These are phyloP conservation scores for Trichopria drosophilae DNA, from an alignment of 2,888 invertebrate genomes.

Conservation along the genomic window DNA sequence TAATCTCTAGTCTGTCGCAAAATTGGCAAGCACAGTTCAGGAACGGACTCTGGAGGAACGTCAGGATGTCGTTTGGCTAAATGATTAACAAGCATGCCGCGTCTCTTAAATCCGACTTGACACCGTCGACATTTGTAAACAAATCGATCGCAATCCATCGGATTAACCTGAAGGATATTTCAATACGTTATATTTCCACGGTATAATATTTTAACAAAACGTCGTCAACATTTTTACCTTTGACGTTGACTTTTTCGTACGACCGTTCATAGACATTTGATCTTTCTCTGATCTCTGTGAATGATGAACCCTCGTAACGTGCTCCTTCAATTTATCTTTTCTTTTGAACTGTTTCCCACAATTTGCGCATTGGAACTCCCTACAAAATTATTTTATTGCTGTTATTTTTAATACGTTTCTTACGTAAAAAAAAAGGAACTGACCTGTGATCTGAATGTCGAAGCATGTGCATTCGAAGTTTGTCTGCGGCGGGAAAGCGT, in stretches of 20 bases:
- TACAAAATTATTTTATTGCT: constrained; percentile 46
- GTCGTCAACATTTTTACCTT: too few relatives aligned
- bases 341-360: constrained; percentile 79
- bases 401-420: constrained; percentile 1
- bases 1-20: constrained; percentile 76
- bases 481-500: constrained; percentile 72
- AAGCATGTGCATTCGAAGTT: constrained; percentile 72
- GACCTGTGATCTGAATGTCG: constrained; percentile 59
- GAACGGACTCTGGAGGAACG: constrained; percentile 67
- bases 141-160: constrained; percentile 72
- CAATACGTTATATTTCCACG: background rate
- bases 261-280: constrained; percentile 44
- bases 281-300: constrained; percentile 54
- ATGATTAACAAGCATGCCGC: constrained; percentile 86
- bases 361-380: constrained; percentile 74
- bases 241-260: constrained; percentile 63
- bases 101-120: constrained; percentile 75
- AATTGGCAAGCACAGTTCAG: constrained; percentile 77
- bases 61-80: constrained; percentile 76
- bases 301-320: constrained; percentile 71
- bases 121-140: constrained; percentile 78
- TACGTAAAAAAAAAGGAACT: constrained; percentile 10
- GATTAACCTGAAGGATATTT: constrained; percentile 50
- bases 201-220: background rate
- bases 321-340: constrained; percentile 74